Base-by-base conservation (phyloP, 2,113 vertebrate genomes). In the Hippocampus barbouri region DNA sequence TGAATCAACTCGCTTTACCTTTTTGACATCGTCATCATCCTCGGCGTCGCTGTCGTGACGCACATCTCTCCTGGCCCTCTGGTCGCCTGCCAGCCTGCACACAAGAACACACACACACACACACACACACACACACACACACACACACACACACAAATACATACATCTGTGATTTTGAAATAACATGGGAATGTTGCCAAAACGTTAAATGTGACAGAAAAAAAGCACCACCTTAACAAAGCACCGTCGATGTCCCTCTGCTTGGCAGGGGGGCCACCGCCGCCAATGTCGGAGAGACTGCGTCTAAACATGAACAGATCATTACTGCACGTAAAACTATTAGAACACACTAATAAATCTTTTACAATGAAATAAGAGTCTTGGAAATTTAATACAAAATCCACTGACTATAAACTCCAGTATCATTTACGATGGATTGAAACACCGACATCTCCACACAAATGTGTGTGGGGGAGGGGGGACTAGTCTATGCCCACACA, bases 1-100 rank as follows among this genome's bases (percentile, higher is more conserved):
- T 38, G 34, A 38, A 38, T 38, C 34, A 38, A 27, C 11, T 49
- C 1, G 6, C 25, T 57, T 76, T 88, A 98, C 97, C 91, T 98
- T 98, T 94, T 98, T 97, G 88, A 96, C 94, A 93, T 99, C 97
- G 76, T 94, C 94, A 79, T 99, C 97, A 72, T 99, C 97, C 87
- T 99, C 97, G 85, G 95, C 95, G 86, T 99, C 97, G 73, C 97
- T 98, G 92, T 99, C 97, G 89, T 95, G 95, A 84, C 95, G 97
- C 92, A 92, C 89, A 92, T 98, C 97, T 96, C 96, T 96, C 90
- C 94, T 94, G 84, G 94, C 95, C 90, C 97, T 94, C 88, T 95
- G 95, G 88, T 97, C 97, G 80, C 97, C 97, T 23, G 96, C 96
- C 95, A 98, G 93, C 93, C 97, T 98, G 71, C 47, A 79, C n/a